Evolutionary conservation across 2,113 vertebrate genomes (phyloP).

Genomic region (Actenoides lindsayi): DNA sequence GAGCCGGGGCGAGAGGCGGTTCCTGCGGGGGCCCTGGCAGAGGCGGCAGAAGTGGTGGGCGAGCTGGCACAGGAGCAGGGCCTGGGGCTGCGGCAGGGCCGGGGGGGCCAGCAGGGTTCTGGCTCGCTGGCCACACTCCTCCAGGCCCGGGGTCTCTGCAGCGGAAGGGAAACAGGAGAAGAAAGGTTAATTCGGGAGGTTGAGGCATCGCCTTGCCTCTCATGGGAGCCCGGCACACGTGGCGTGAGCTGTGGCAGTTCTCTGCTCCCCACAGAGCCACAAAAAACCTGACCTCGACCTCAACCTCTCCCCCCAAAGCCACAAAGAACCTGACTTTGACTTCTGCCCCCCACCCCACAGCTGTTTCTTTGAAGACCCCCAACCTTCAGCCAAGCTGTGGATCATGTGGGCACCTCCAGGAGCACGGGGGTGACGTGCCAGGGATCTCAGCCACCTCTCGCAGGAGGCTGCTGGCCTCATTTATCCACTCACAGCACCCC

Average conservation of each 20-base stretch:
- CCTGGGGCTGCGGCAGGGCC: conserved; percentile 76
- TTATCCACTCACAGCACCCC: background rate
- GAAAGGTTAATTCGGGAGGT: background rate
- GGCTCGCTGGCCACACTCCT: conserved; percentile 80
- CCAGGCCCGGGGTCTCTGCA: conserved; percentile 75
- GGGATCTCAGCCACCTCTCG: background rate
- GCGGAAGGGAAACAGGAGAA: background rate
- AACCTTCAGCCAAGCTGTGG: background rate
- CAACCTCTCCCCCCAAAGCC: no score
- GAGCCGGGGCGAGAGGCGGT: conserved; percentile 52
- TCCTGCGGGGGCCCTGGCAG: conserved; percentile 53
- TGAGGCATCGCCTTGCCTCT: background rate
- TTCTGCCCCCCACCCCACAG: rapidly evolving
- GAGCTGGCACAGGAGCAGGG: conserved; percentile 78
- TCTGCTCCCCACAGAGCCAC: background rate
- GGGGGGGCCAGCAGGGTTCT: conserved; percentile 80
- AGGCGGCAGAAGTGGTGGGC: conserved; percentile 73
- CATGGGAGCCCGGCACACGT: background rate
- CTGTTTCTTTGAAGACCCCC: background rate
- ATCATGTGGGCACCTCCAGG: rapidly evolving
- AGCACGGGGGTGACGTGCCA: background rate
- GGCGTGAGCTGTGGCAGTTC: background rate
- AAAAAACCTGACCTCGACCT: background rate
- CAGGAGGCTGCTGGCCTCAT: background rate
- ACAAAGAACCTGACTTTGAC: background rate